Evolutionary conservation across 2,113 vertebrate species (phyloP), one percentile per base, ranked within the genome.

Genomic region (Tachuris rubrigastra): DNA sequence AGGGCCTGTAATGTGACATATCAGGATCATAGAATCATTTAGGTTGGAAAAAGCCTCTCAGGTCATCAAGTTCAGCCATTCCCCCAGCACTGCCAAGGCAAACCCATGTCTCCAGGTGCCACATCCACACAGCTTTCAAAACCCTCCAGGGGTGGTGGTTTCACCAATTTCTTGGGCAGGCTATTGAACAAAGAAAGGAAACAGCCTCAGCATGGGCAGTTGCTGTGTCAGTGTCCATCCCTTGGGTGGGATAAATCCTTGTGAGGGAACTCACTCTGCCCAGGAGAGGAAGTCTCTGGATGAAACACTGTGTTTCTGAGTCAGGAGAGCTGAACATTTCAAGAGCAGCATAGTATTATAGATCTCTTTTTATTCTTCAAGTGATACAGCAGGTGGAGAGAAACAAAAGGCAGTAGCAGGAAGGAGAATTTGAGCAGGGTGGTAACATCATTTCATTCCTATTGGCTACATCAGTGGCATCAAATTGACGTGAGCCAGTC

Each of bases 121-220:
- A 49, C 30, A 69, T 22, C 24, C 30, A 19, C 41, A 49, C 17
- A 22, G 3, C 31, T 37, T 55, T 42, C 8, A 42, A 35, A 49
- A 11, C 21, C 49, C 12, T 49, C 47, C 20, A 28, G 55, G 17
- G 17, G 1, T 35, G 47, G n/a, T 35, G 71, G 27, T 30, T 74
- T 44, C 28, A 59, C 19, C 28, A 28, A 14, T 74, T 33, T 23
- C 25, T 37, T 59, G 15, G 15, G 37, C 33, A 59, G 23, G 10
- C 9, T 41, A 4, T 20, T 53, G 37, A 75, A 6, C 55, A 62
- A 31, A 59, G 50, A 67, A 37, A 69, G 44, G 27, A 12, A 62
- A 9, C 3, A 10, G 37, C 4, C 6, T 35, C 52, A 56, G 75
- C 10, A 10, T 0, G 0, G 25, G 9, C 24, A 14, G 23, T 12